Evolutionary conservation across 2,888 invertebrate species (phyloP).

Genomic region (Xylota sylvarum): DNA sequence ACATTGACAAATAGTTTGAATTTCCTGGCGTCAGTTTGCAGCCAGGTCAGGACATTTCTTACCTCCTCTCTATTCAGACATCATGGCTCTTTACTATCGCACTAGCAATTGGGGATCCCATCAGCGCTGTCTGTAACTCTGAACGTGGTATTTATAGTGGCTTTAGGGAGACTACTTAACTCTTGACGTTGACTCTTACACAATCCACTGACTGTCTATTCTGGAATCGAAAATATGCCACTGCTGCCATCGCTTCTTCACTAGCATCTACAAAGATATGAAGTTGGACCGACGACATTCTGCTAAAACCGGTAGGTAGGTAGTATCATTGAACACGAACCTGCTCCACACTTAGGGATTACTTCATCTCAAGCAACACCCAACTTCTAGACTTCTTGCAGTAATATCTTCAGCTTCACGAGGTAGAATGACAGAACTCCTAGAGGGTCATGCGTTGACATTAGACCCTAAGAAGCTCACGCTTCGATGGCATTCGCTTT

Average conservation of each 20-base stretch:
- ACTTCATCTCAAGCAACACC: slow-evolving; percentile 63
- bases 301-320: neutral
- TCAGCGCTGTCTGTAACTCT: slow-evolving; percentile 71
- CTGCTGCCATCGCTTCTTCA: too few relatives aligned
- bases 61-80: too few relatives aligned
- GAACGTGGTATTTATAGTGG: slow-evolving; percentile 77
- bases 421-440: slow-evolving; percentile 46
- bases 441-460: slow-evolving; percentile 16
- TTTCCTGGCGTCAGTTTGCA: too few relatives aligned
- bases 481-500: neutral
- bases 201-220: slow-evolving; percentile 34
- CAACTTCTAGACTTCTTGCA: slow-evolving; percentile 68
- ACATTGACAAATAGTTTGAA: too few relatives aligned
- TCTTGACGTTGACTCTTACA: slow-evolving; percentile 71
- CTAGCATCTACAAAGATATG: too few relatives aligned
- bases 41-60: too few relatives aligned
- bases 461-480: slow-evolving; percentile 27
- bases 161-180: slow-evolving; percentile 77
- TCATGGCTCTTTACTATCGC: too few relatives aligned
- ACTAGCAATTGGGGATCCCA: too few relatives aligned
- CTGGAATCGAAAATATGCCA: slow-evolving; percentile 32
- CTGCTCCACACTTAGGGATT: slow-evolving; percentile 43
- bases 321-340: slow-evolving; percentile 66
- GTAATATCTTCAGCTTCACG: slow-evolving; percentile 59
- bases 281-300: neutral